phyloP scores from a whole-genome alignment of 2,113 vertebrate genomes.

The Cygnus atratus region DNA sequence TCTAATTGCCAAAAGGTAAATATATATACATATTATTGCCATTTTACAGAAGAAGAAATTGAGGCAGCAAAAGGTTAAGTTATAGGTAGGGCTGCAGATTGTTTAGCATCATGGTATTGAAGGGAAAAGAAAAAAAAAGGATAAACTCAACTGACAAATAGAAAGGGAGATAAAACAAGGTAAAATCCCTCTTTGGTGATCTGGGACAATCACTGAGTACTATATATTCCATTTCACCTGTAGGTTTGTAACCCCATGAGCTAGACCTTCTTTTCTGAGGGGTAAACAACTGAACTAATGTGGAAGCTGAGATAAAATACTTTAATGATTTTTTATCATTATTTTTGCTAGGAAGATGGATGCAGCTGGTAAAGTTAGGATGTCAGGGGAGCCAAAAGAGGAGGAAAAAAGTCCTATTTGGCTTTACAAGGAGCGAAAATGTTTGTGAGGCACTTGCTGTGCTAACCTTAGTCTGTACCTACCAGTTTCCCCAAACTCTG shows the following conservation, averaged over 20 bases:
- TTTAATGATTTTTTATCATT: not conserved
- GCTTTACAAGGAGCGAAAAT: not conserved
- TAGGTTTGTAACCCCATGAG: not conserved
- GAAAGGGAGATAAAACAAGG: not conserved
- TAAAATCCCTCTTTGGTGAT: not conserved
- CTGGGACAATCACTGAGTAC: not conserved
- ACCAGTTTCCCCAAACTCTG: not conserved
- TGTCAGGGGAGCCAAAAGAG: not conserved
- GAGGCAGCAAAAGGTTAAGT: not conserved
- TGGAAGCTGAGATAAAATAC: not conserved
- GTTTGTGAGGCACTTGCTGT: not conserved
- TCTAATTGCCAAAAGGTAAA: not conserved
- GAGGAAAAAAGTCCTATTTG: not conserved
- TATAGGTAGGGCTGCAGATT: not conserved
- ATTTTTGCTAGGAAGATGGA: not conserved
- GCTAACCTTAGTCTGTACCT: not conserved
- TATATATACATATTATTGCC: not conserved
- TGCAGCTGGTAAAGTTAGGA: not conserved
- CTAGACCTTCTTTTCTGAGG: not conserved
- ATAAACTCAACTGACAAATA: not conserved
- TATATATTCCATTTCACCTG: not conserved
- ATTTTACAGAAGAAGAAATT: constrained; percentile 2
- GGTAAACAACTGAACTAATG: not conserved
- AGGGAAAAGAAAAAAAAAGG: not conserved
- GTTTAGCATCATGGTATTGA: not conserved